Conservation (phyloP, 2,113 vertebrate genomes). For the Oxyruncus cristatus region DNA sequence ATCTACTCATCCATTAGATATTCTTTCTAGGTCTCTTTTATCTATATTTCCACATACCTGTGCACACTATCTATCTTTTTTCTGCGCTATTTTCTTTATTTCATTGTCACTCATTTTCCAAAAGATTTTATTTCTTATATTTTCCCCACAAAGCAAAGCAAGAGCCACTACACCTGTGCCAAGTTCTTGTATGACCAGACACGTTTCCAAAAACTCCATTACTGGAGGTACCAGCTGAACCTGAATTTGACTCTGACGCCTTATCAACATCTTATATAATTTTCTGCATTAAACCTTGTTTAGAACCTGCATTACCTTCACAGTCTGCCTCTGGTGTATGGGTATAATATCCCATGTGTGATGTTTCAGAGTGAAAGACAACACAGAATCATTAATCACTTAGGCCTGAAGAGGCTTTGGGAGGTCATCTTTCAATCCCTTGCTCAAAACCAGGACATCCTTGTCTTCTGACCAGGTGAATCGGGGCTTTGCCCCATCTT, state of each 20-base stretch:
- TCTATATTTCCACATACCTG: not conserved
- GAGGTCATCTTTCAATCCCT: not conserved
- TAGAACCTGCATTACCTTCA: not conserved
- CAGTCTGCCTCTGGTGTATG: not conserved
- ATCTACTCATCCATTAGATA: not conserved
- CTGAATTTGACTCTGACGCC: not conserved
- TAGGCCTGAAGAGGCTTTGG: not conserved
- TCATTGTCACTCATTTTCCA: not conserved
- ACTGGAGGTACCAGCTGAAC: not conserved
- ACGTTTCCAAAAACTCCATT: not conserved
- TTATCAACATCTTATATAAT: not conserved
- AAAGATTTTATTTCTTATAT: not conserved
- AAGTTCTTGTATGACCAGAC: not conserved
- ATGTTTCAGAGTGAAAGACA: not conserved
- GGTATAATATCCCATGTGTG: accelerated
- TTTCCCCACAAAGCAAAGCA: not conserved
- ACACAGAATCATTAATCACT: not conserved
- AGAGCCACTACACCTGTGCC: not conserved
- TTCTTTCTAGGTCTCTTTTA: not conserved
- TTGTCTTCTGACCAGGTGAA: not conserved
- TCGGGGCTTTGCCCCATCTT: accelerated
- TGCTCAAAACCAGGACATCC: not conserved
- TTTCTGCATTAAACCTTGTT: not conserved
- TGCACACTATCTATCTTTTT: not conserved
- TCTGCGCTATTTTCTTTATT: not conserved